Conservation (phyloP, 1,140 invertebrate genomes). For the Drosophila burlai region DNA sequence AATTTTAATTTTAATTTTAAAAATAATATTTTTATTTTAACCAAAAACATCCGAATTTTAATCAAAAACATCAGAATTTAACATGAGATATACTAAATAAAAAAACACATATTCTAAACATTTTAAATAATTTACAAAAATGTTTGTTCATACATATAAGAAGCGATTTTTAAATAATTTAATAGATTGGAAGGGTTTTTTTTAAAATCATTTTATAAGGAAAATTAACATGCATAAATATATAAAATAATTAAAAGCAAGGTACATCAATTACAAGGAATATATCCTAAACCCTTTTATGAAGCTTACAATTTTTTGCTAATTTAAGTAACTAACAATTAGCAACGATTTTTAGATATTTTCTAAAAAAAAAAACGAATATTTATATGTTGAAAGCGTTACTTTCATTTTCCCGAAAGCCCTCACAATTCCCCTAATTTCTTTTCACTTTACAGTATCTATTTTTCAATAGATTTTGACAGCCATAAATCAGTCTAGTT, state of each 20-base stretch:
- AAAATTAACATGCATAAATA: too few relatives aligned
- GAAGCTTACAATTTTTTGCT: neutral
- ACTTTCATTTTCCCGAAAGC: neutral
- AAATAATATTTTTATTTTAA: too few relatives aligned
- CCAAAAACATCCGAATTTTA: neutral
- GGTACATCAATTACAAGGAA: neutral
- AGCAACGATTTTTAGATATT: neutral
- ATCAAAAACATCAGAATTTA: neutral
- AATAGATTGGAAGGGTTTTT: too few relatives aligned
- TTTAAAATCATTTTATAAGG: too few relatives aligned
- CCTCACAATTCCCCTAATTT: slow-evolving; percentile 7
- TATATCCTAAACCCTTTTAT: neutral
- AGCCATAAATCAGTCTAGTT: slow-evolving; percentile 23
- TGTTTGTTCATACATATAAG: too few relatives aligned
- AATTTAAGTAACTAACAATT: neutral
- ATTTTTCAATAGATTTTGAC: slow-evolving; percentile 15
- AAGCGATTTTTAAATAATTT: too few relatives aligned
- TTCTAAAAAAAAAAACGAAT: neutral
- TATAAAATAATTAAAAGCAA: neutral
- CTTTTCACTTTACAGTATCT: slow-evolving; percentile 2
- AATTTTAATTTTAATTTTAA: too few relatives aligned
- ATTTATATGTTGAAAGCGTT: neutral
- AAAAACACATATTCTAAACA: neutral
- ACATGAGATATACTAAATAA: neutral
- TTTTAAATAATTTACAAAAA: neutral